These are phyloP conservation scores for Ypsolopha sequella DNA, from an alignment of 2,888 invertebrate genomes.

Conservation along the genomic window DNA sequence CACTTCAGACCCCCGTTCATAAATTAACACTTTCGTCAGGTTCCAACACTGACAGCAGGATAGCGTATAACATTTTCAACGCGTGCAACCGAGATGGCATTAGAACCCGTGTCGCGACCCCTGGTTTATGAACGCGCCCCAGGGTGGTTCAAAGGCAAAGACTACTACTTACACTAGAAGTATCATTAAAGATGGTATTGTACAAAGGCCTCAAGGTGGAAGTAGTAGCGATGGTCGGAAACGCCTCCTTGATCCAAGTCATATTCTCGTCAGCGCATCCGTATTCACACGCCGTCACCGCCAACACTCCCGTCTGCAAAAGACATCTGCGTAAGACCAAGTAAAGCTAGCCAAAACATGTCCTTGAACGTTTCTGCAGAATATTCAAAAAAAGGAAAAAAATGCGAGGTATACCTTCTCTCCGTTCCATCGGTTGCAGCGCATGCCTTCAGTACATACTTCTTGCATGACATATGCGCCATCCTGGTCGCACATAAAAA, in stretches of 20 bases:
- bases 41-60: no score
- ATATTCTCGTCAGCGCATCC: constrained; percentile 71
- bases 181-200: constrained; percentile 4
- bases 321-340: neutral
- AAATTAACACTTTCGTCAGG: no score
- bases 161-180: neutral
- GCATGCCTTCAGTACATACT: constrained; percentile 75
- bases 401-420: constrained; percentile 43
- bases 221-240: constrained; percentile 41
- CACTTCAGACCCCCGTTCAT: no score
- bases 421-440: constrained; percentile 76
- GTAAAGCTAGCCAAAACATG: no score
- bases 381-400: no score
- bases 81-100: no score
- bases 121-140: no score
- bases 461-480: constrained; percentile 82
- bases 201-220: constrained; percentile 50
- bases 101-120: no score
- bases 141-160: no score
- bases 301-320: constrained; percentile 71
- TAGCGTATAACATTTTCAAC: no score
- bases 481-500: constrained; percentile 78
- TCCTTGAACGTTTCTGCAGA: no score
- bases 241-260: constrained; percentile 47
- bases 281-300: constrained; percentile 78